These are phyloP conservation scores for Drosophila sproati DNA, from an alignment of 1,140 invertebrate species.

Conservation along the genomic window DNA sequence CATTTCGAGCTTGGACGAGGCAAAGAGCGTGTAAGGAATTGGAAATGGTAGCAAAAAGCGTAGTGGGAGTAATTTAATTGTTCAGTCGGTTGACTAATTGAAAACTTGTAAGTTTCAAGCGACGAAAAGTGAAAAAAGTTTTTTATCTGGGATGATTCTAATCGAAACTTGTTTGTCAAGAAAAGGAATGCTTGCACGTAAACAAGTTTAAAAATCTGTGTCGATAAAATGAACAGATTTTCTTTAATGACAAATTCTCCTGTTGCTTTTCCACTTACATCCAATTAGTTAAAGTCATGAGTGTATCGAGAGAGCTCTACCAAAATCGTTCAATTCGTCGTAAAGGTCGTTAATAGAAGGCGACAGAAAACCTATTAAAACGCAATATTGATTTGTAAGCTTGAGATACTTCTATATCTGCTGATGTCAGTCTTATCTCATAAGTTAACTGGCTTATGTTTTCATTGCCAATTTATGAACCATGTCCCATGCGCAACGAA, in stretches of 20 bases:
- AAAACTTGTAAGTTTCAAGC: conserved; percentile 68
- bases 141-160: conserved; percentile 40
- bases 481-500: background rate
- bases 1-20: background rate
- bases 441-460: conserved; percentile 16
- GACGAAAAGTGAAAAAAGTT: conserved; percentile 56
- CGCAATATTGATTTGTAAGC: conserved; percentile 37
- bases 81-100: conserved; percentile 77
- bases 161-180: conserved; percentile 55
- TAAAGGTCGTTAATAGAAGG: conserved; percentile 23
- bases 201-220: conserved; percentile 13
- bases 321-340: background rate
- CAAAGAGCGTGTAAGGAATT: conserved; percentile 15
- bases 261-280: background rate
- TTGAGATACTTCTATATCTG: conserved; percentile 14
- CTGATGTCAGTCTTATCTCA: background rate
- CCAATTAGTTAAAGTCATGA: background rate
- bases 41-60: conserved; percentile 18
- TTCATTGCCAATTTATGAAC: conserved; percentile 49
- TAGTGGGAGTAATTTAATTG: conserved; percentile 67
- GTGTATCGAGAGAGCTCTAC: background rate
- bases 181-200: background rate
- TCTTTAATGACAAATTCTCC: background rate
- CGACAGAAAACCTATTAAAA: conserved; percentile 28
- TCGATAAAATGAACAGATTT: conserved; percentile 11